Evolutionary conservation across 2,888 invertebrate genomes (phyloP).

Genomic region (Coenonympha glycerion): DNA sequence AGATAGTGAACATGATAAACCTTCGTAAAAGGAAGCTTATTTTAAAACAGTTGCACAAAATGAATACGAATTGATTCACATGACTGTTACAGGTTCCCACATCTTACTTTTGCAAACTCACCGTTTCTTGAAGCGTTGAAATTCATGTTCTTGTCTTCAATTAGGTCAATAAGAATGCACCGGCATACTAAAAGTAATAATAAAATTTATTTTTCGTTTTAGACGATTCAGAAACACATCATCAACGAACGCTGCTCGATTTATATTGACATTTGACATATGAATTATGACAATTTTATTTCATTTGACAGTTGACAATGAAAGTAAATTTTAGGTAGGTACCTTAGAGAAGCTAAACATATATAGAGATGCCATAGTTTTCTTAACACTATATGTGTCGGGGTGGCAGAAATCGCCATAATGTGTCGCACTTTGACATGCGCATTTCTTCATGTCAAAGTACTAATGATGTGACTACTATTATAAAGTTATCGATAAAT

Average conservation of each 20-base stretch:
- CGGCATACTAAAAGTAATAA: constrained; percentile 48
- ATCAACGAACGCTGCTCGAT: constrained; percentile 50
- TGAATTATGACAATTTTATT: not conserved
- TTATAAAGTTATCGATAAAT: too few relatives aligned
- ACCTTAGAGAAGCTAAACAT: too few relatives aligned
- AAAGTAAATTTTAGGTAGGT: too few relatives aligned
- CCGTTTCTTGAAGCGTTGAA: constrained; percentile 72
- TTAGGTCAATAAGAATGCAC: constrained; percentile 34
- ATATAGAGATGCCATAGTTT: too few relatives aligned
- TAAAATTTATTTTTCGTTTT: constrained; percentile 42
- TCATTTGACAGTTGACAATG: not conserved
- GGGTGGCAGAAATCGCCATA: too few relatives aligned
- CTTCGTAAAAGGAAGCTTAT: not conserved
- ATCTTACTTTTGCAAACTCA: constrained; percentile 32
- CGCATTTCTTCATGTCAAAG: too few relatives aligned
- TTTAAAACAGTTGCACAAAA: constrained; percentile 2
- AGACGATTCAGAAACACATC: constrained; percentile 57
- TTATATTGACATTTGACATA: constrained; percentile 35
- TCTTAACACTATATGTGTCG: too few relatives aligned
- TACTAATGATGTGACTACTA: too few relatives aligned
- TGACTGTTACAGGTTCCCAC: not conserved
- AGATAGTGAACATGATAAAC: not conserved
- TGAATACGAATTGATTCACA: not conserved
- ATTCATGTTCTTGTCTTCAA: constrained; percentile 49
- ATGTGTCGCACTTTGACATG: too few relatives aligned